Evolutionary conservation across 2,797 vertebrate species (phyloP).

Genomic region (Arctocebus calabarensis): DNA sequence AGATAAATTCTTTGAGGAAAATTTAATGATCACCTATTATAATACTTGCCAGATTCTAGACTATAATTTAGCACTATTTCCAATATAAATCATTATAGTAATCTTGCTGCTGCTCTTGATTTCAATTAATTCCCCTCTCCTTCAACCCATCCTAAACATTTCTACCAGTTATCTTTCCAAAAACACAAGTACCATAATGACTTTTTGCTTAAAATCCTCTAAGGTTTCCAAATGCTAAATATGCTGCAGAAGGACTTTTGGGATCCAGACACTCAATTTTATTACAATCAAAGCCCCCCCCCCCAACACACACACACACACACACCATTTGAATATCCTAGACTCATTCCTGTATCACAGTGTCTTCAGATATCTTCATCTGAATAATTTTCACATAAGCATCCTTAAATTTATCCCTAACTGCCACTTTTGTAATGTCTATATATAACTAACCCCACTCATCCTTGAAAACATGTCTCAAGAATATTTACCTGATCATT

Average conservation of each 20-base stretch:
- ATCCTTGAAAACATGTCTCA: neutral
- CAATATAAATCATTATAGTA: neutral
- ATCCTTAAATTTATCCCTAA: neutral
- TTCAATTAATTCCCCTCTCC: neutral
- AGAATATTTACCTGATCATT: constrained; percentile 4
- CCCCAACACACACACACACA: neutral
- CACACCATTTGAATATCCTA: neutral
- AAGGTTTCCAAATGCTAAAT: neutral
- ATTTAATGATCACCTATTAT: constrained; percentile 4
- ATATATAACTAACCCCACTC: neutral
- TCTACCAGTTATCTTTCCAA: neutral
- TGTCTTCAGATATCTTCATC: neutral
- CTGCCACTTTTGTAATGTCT: neutral
- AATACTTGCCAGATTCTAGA: neutral
- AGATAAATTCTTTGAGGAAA: neutral
- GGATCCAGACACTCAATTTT: neutral
- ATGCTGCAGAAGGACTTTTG: neutral
- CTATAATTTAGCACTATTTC: neutral
- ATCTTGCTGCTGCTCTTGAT: neutral
- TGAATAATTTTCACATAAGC: neutral
- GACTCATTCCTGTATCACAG: neutral
- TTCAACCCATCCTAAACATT: neutral
- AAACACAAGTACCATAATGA: neutral
- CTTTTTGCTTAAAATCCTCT: neutral
- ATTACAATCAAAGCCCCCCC: neutral